Conservation (phyloP, 2,888 invertebrate genomes). For the Merodon equestris region DNA sequence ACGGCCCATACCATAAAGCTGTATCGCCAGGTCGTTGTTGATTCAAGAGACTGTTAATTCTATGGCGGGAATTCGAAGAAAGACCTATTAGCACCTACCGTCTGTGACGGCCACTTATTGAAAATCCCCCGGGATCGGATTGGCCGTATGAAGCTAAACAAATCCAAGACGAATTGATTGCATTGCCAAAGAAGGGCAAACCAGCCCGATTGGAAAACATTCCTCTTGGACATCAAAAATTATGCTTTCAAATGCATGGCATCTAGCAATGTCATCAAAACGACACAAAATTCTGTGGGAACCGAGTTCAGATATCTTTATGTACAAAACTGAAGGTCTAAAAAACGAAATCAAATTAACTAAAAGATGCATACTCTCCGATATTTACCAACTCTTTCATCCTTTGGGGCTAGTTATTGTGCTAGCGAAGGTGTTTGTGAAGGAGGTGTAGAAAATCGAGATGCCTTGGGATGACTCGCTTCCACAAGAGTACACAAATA, state of each 20-base stretch:
- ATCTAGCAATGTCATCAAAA: conserved; percentile 38
- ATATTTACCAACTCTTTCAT: conserved; percentile 68
- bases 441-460: conserved; percentile 68
- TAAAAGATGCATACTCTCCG: conserved; percentile 69
- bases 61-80: conserved; percentile 27
- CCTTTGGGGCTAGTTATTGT: conserved; percentile 63
- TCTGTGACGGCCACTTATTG: neutral
- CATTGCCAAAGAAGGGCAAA: conserved; percentile 13
- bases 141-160: conserved; percentile 13
- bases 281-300: conserved; percentile 58
- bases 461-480: conserved; percentile 68
- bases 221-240: conserved; percentile 23
- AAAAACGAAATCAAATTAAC: conserved; percentile 25
- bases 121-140: conserved; percentile 22
- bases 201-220: conserved; percentile 6
- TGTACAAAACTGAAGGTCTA: conserved; percentile 3
- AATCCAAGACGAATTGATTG: conserved; percentile 15
- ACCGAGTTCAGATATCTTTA: conserved; percentile 37
- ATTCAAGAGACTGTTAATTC: too few relatives aligned
- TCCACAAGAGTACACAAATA: conserved; percentile 37
- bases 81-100: conserved; percentile 26
- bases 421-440: conserved; percentile 68
- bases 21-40: conserved; percentile 38
- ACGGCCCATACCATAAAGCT: conserved; percentile 50
- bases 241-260: conserved; percentile 25